Conservation (phyloP, 2,113 vertebrate species). For the Gracilinanus agilis region DNA sequence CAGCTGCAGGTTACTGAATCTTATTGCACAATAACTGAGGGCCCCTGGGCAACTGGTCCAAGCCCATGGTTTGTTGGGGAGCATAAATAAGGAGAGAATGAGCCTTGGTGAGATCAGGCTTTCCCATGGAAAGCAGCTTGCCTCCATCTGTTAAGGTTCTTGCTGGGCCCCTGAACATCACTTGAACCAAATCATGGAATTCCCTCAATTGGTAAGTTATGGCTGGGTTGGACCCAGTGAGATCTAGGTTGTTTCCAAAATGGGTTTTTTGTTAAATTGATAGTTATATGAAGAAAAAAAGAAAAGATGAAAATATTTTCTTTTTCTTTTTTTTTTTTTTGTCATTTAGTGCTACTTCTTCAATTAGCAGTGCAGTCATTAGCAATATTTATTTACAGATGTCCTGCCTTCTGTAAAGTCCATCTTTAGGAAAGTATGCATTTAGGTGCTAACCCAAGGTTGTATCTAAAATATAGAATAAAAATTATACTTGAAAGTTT, state of each 20-base stretch:
- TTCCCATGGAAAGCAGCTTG: not conserved
- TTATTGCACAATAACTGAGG: not conserved
- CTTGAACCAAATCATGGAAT: not conserved
- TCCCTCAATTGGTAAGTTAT: constrained; percentile 35
- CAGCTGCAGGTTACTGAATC: not conserved
- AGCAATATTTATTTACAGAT: not conserved
- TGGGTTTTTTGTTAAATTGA: constrained; percentile 10
- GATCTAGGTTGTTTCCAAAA: constrained; percentile 16
- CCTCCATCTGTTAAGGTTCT: not conserved
- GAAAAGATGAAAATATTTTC: constrained; percentile 27
- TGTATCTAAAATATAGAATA: not conserved
- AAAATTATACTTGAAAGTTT: not conserved
- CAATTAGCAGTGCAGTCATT: constrained; percentile 5
- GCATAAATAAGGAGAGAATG: not conserved
- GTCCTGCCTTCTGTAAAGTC: not conserved
- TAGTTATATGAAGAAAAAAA: constrained; percentile 6
- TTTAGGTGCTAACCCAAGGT: not conserved
- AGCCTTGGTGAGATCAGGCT: not conserved
- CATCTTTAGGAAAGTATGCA: not conserved
- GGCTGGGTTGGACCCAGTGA: not conserved
- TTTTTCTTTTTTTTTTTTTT: not conserved
- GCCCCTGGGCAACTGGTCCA: not conserved
- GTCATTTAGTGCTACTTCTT: constrained; percentile 5
- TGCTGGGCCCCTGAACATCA: accelerated
- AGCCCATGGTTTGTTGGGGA: not conserved